Evolutionary conservation across 2,113 vertebrate genomes (phyloP).

Genomic region (Callocephalon fimbriatum): DNA sequence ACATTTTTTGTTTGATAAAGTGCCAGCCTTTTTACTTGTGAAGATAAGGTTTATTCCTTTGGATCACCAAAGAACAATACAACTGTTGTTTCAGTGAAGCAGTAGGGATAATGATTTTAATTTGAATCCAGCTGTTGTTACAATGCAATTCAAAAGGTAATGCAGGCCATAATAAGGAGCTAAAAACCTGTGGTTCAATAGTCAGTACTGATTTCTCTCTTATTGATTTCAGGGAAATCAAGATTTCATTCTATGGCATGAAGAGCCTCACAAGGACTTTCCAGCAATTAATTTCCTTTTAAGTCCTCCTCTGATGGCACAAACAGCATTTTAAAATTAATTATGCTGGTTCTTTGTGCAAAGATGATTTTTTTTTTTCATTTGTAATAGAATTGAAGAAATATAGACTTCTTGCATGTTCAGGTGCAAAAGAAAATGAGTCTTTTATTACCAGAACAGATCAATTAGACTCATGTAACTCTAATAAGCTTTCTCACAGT

Average conservation of each 20-base stretch:
- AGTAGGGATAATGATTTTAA: background rate
- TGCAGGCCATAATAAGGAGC: background rate
- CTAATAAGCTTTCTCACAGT: background rate
- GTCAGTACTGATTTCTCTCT: conserved; percentile 8
- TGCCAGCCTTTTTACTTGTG: background rate
- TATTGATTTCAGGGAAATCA: background rate
- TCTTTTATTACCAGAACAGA: background rate
- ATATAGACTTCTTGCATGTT: background rate
- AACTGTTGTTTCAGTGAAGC: background rate
- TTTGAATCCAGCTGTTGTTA: background rate
- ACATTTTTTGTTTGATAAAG: background rate
- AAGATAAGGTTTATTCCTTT: background rate
- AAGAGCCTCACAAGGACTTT: background rate
- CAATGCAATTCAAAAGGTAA: background rate
- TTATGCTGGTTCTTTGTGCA: background rate
- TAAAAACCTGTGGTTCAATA: conserved; percentile 4
- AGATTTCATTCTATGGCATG: background rate
- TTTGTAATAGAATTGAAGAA: background rate
- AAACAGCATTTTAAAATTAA: background rate
- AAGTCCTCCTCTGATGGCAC: background rate
- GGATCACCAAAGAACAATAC: background rate
- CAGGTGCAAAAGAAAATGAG: background rate
- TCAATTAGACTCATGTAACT: background rate
- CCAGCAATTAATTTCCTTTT: conserved; percentile 31
- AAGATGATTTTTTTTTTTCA: background rate